Percentiles rank a stretch among this genome's conserved stretches.
Conservation (phyloP, 2,888 invertebrate species). For the Laothoe populi region DNA sequence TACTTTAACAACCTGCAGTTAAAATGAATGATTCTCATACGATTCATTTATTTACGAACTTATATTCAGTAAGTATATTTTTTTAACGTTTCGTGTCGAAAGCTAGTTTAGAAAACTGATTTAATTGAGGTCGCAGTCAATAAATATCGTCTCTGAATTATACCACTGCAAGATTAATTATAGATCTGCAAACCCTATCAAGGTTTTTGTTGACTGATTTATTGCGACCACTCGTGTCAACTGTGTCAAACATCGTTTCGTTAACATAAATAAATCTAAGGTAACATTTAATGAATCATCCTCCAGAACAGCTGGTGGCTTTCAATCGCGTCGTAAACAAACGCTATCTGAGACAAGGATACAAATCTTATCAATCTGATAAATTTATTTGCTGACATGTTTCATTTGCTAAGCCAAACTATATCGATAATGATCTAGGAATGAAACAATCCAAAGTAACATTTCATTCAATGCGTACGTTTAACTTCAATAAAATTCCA, state of each 20-base stretch:
- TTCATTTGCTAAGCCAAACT: slow-evolving; percentile 55
- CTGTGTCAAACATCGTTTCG: slow-evolving; percentile 9
- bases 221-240: slow-evolving; percentile 26
- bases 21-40: background rate
- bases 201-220: slow-evolving; percentile 26
- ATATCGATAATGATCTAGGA: slow-evolving; percentile 54
- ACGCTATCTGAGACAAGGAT: slow-evolving; percentile 42
- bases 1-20: no score
- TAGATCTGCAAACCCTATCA: slow-evolving; percentile 23
- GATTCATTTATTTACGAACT: background rate
- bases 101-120: slow-evolving; percentile 16
- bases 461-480: slow-evolving; percentile 43
- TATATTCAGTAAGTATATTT: background rate
- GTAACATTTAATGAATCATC: slow-evolving; percentile 50
- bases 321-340: slow-evolving; percentile 39
- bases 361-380: slow-evolving; percentile 61
- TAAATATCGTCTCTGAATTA: slow-evolving; percentile 25
- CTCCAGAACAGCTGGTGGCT: slow-evolving; percentile 45
- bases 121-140: slow-evolving; percentile 23
- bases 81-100: slow-evolving; percentile 6
- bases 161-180: slow-evolving; percentile 24
- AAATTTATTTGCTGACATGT: slow-evolving; percentile 61
- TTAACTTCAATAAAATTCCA: slow-evolving; percentile 68
- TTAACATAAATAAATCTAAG: slow-evolving; percentile 27
- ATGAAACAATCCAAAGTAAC: slow-evolving; percentile 37